Evolutionary conservation across 2,888 invertebrate species (phyloP), one percentile per base, ranked within the genome.

Genomic region (Hemaris fuciformis): DNA sequence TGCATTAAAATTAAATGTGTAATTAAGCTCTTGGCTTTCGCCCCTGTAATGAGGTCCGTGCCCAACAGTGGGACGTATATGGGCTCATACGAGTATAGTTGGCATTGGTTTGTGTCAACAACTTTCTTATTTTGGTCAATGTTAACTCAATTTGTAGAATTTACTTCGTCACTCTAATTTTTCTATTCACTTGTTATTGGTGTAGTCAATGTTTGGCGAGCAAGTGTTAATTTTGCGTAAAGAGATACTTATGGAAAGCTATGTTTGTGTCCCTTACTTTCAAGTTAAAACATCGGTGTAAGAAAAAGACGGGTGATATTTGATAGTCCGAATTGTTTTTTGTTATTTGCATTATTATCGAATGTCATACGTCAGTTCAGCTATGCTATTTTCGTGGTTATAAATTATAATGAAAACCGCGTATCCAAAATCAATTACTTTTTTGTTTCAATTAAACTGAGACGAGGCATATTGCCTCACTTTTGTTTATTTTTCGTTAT

Each of bases 81-180:
- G n/a, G n/a, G n/a, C n/a, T n/a, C n/a, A n/a, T n/a, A n/a, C n/a
- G n/a, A n/a, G n/a, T n/a, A n/a, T n/a, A n/a, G n/a, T n/a, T n/a
- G n/a, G n/a, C n/a, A n/a, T n/a, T n/a, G n/a, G n/a, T n/a, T 27
- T 18, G 25, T 31, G 53, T 60, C 48, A 31, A 60, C 15, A 38
- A 60, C 60, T 60, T 60, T 60, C 60, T 13, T 60, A 60, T 53
- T 48, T 27, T 53, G 48, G 48, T 41, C 53, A 48, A 45, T 60
- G 60, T 60, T 60, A 60, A 60, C 48, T 60, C 41, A 60, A 53
- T 60, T 60, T 60, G 48, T 53, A 53, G 41, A 60, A 60, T 60
- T 60, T 41, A 60, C 60, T 60, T 38, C 53, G 41, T 22, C 18
- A 20, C 48, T 53, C 60, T 41, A 41, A 60, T 60, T 41, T 59